Evolutionary conservation across 2,797 vertebrate species (phyloP).

Genomic region (Chrysocyon brachyurus): DNA sequence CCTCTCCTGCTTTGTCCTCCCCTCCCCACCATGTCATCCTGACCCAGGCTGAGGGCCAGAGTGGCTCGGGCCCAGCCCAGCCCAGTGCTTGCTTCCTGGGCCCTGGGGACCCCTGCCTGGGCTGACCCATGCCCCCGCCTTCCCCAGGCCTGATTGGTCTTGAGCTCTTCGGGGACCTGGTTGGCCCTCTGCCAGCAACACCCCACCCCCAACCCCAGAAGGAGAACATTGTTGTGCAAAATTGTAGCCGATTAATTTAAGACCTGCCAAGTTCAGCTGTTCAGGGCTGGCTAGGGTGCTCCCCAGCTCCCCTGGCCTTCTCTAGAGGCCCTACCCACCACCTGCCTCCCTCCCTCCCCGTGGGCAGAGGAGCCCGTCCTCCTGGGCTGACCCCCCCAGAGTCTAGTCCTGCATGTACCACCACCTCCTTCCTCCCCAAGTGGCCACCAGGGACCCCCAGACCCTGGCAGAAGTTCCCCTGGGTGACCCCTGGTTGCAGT

Average conservation of each 20-base stretch:
- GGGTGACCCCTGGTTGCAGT: not conserved
- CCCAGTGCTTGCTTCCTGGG: not conserved
- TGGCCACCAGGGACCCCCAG: not conserved
- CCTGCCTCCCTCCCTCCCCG: not conserved
- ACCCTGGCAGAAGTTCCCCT: not conserved
- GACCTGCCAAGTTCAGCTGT: conserved; percentile 89
- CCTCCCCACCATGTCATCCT: accelerated
- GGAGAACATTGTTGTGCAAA: conserved; percentile 83
- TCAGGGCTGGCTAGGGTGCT: conserved; percentile 35
- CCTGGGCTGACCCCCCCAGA: not conserved
- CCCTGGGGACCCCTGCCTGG: not conserved
- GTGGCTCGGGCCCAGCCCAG: not conserved
- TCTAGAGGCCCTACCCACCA: not conserved
- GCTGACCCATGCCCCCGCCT: not conserved
- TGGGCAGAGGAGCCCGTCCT: not conserved
- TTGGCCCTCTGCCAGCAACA: conserved; percentile 81
- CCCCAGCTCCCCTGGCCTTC: not conserved
- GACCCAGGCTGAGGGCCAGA: too few species aligned
- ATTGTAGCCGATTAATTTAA: conserved; percentile 90
- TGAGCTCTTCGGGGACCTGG: conserved; percentile 80
- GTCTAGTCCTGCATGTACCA: not conserved
- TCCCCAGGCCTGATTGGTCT: conserved; percentile 41
- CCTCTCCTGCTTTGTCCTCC: not conserved
- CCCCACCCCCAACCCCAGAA: not conserved
- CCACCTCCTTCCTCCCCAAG: not conserved